phyloP scores from a whole-genome alignment of 2,113 vertebrate species.

The Camelus bactrianus region DNA sequence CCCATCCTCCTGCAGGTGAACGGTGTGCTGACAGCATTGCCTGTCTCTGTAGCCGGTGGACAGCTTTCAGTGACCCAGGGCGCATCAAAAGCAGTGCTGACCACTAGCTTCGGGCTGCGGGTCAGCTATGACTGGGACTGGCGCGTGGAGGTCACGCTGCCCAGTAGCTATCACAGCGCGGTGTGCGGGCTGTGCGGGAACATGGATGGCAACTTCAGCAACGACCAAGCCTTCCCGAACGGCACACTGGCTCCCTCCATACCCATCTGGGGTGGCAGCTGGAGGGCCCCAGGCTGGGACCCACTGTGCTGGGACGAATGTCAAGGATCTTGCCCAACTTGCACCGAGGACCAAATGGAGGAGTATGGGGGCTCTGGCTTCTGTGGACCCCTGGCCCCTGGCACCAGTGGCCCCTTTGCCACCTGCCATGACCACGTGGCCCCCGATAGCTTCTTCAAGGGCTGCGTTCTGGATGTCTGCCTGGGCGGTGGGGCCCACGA shows the following conservation, averaged over 20 bases:
- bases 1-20: slow-evolving; percentile 78
- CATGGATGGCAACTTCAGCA: slow-evolving; percentile 83
- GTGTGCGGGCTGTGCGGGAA: slow-evolving; percentile 89
- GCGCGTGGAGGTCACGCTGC: slow-evolving; percentile 81
- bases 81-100: slow-evolving; percentile 73
- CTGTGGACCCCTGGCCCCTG: slow-evolving; percentile 86
- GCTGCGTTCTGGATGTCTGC: slow-evolving; percentile 88
- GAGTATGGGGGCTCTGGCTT: slow-evolving; percentile 72
- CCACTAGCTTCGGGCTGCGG: slow-evolving; percentile 85
- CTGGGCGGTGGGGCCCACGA: slow-evolving; percentile 71
- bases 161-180: slow-evolving; percentile 87
- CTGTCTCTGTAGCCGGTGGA: slow-evolving; percentile 57
- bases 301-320: slow-evolving; percentile 89
- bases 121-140: slow-evolving; percentile 89
- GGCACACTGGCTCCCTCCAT: slow-evolving; percentile 38
- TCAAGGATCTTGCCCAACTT: slow-evolving; percentile 83
- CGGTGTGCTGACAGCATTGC: slow-evolving; percentile 73
- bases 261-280: slow-evolving; percentile 84
- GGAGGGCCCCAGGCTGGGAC: slow-evolving; percentile 84
- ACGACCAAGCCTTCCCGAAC: slow-evolving; percentile 72
- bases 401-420: slow-evolving; percentile 82
- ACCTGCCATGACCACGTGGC: slow-evolving; percentile 82
- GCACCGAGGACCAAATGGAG: slow-evolving; percentile 73
- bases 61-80: slow-evolving; percentile 79
- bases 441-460: slow-evolving; percentile 81